phyloP scores from a whole-genome alignment of 2,797 vertebrate species.

The Gymnoscopelus microlampas region DNA sequence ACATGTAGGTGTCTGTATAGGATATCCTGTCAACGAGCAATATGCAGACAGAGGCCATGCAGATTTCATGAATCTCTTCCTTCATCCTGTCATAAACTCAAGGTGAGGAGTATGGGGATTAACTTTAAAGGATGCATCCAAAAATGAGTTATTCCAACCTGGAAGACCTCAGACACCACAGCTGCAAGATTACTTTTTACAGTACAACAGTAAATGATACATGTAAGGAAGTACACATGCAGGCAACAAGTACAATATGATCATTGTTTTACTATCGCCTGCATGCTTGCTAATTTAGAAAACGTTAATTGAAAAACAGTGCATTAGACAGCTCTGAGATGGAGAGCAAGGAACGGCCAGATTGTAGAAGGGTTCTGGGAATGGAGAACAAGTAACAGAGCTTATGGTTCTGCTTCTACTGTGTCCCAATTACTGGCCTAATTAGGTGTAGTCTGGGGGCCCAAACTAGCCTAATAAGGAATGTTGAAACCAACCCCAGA shows the following conservation, averaged over 20 bases:
- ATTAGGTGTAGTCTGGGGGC: constrained; percentile 52
- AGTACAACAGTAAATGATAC: not conserved
- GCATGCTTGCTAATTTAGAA: no score
- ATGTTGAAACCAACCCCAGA: constrained; percentile 23
- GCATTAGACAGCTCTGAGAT: constrained; percentile 1
- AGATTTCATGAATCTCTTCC: constrained; percentile 52
- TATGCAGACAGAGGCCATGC: constrained; percentile 14
- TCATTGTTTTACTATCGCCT: no score
- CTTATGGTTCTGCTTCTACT: constrained; percentile 13
- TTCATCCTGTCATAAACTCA: constrained; percentile 43
- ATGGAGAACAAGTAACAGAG: constrained; percentile 3
- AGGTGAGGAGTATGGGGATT: constrained; percentile 27
- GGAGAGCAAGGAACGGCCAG: not conserved
- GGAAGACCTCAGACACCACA: constrained; percentile 18
- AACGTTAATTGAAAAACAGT: not conserved
- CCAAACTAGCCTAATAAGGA: constrained; percentile 1
- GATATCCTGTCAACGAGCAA: constrained; percentile 61
- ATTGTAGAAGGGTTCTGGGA: not conserved
- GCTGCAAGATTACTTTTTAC: constrained; percentile 22
- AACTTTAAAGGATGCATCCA: constrained; percentile 27
- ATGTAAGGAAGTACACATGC: no score
- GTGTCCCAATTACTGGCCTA: constrained; percentile 67
- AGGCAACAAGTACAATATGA: no score
- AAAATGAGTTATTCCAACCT: constrained; percentile 1
- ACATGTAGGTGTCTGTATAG: constrained; percentile 28